Evolutionary conservation across 2,888 invertebrate species (phyloP).

Genomic region (Noctuana brunneofusca): DNA sequence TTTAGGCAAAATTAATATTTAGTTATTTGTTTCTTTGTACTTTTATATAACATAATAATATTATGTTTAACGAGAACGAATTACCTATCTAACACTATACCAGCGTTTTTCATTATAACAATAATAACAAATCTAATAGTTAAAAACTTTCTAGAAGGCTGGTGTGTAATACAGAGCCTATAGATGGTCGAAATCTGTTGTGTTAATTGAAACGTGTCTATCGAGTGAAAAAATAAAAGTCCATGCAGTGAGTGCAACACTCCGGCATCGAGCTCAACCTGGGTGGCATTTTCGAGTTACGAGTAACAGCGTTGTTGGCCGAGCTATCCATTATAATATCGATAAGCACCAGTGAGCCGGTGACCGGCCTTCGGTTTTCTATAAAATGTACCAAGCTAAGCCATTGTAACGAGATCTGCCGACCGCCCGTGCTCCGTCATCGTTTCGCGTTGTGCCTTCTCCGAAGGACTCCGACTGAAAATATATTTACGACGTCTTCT

Average conservation of each 20-base stretch:
- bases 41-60: too few relatives aligned
- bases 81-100: too few relatives aligned
- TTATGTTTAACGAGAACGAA: too few relatives aligned
- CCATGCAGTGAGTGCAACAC: slow-evolving; percentile 16
- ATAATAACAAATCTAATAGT: neutral
- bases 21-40: too few relatives aligned
- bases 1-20: too few relatives aligned
- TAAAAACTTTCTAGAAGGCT: neutral
- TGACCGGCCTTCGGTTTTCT: slow-evolving; percentile 52
- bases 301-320: slow-evolving; percentile 68
- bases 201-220: slow-evolving; percentile 24
- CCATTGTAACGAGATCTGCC: slow-evolving; percentile 46
- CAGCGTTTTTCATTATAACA: too few relatives aligned
- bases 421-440: slow-evolving; percentile 39
- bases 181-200: neutral
- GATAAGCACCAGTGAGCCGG: slow-evolving; percentile 50
- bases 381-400: slow-evolving; percentile 48
- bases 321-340: slow-evolving; percentile 52
- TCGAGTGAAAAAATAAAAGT: slow-evolving; percentile 14
- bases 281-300: slow-evolving; percentile 70
- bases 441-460: slow-evolving; percentile 39
- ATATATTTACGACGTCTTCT: slow-evolving; percentile 17
- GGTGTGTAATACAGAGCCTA: neutral
- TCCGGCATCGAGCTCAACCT: slow-evolving; percentile 55
- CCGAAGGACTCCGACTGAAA: slow-evolving; percentile 37